A percentile compares a stretch with the other conserved stretches of the same genome.
Evolutionary conservation across 1,140 invertebrate species (phyloP).

Genomic region (Glossosoma conforme): DNA sequence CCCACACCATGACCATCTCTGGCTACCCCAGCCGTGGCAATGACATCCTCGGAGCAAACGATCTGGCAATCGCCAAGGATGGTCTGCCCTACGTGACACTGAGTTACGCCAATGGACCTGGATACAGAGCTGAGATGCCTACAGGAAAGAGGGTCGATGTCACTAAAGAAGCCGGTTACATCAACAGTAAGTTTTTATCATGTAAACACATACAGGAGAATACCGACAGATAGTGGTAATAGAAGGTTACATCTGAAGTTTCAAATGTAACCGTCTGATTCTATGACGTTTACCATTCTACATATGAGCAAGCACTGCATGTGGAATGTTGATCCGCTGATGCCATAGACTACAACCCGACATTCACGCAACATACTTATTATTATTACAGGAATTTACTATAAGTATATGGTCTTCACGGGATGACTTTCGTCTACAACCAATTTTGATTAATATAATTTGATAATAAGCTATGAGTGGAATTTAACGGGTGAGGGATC

Average conservation of each 20-base stretch:
- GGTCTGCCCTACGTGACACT: conserved; percentile 63
- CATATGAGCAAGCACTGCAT: too few species aligned
- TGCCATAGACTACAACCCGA: too few species aligned
- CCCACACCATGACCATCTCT: conserved; percentile 74
- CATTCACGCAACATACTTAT: too few species aligned
- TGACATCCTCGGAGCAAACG: conserved; percentile 53
- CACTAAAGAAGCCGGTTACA: conserved; percentile 29
- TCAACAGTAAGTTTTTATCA: conserved; percentile 1
- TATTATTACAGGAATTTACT: too few species aligned
- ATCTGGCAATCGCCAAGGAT: conserved; percentile 37
- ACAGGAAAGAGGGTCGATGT: conserved; percentile 35
- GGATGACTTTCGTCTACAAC: too few species aligned
- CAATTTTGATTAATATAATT: too few species aligned
- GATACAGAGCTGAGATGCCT: conserved; percentile 34
- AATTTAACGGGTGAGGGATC: too few species aligned
- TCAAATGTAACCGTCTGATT: too few species aligned
- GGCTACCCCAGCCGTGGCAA: conserved; percentile 53
- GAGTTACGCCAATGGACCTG: conserved; percentile 64
- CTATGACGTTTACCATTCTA: too few species aligned
- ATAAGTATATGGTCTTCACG: too few species aligned
- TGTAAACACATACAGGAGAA: background rate
- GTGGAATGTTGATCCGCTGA: too few species aligned
- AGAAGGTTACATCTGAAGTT: background rate
- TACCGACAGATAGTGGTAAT: background rate
- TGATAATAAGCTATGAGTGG: too few species aligned